Evolutionary conservation across 1,140 invertebrate genomes (phyloP).

Genomic region (Belonocnema kinseyi): DNA sequence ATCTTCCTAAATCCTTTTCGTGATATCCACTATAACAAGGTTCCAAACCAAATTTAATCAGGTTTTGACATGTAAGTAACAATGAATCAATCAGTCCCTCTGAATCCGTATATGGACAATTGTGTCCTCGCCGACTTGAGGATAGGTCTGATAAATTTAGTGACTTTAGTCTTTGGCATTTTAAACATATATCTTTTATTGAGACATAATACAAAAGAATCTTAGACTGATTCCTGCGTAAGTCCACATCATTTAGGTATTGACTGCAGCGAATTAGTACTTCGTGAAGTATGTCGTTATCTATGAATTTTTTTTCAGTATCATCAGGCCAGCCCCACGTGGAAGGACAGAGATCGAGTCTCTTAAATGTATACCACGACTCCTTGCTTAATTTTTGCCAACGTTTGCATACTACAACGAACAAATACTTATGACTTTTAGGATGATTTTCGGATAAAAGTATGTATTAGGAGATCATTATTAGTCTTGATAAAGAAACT

Average conservation of each 20-base stretch:
- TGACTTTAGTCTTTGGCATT: conserved; percentile 1
- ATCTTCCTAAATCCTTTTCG: background rate
- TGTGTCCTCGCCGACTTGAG: background rate
- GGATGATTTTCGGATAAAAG: background rate
- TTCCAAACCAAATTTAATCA: conserved; percentile 1
- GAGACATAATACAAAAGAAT: background rate
- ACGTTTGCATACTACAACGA: conserved; percentile 3
- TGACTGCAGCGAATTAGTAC: background rate
- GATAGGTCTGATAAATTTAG: background rate
- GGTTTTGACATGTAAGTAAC: background rate
- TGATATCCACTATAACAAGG: background rate
- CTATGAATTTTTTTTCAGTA: background rate
- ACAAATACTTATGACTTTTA: background rate
- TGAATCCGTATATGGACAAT: background rate
- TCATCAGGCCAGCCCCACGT: conserved; percentile 3
- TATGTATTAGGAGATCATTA: background rate
- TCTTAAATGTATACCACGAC: conserved; percentile 11
- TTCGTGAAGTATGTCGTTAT: background rate
- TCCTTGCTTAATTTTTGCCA: conserved; percentile 11
- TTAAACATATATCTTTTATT: background rate
- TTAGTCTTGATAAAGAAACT: background rate
- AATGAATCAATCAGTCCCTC: background rate
- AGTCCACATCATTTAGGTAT: background rate
- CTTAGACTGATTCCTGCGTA: background rate
- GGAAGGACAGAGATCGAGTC: background rate